Evolutionary conservation across 2,113 vertebrate genomes (phyloP).

Genomic region (Pica pica): DNA sequence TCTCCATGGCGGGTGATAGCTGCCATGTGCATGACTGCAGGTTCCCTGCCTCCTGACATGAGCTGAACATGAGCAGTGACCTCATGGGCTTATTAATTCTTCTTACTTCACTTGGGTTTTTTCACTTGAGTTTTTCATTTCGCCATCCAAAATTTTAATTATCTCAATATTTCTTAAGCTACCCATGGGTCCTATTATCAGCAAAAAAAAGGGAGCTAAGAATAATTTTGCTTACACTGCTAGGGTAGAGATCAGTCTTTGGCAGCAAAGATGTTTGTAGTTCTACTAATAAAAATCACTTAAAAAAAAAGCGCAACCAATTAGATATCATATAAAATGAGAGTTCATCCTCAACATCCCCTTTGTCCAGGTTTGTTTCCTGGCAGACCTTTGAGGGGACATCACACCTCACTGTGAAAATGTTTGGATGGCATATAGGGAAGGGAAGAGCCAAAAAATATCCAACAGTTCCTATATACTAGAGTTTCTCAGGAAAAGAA

Average conservation of each 20-base stretch:
- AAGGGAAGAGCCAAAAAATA: neutral
- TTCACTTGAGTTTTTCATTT: neutral
- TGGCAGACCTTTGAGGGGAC: neutral
- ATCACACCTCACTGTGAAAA: neutral
- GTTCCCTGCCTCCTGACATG: neutral
- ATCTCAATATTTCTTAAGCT: slow-evolving; percentile 6
- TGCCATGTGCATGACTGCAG: neutral
- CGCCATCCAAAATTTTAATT: slow-evolving; percentile 11
- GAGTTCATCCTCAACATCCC: neutral
- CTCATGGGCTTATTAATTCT: slow-evolving; percentile 9
- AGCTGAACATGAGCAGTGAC: slow-evolving; percentile 2
- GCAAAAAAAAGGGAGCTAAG: neutral
- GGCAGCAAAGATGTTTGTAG: neutral
- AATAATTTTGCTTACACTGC: slow-evolving; percentile 24
- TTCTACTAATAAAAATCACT: neutral
- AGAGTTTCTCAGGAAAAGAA: neutral
- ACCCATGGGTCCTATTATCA: slow-evolving; percentile 26
- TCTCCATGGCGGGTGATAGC: neutral
- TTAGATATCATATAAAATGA: neutral
- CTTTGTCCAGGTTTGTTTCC: neutral
- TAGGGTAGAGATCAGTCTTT: neutral
- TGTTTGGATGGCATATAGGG: neutral
- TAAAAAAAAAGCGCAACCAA: neutral
- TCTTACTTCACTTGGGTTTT: slow-evolving; percentile 14
- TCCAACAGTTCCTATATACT: neutral